Evolutionary conservation across 2,113 vertebrate genomes (phyloP).

Genomic region (Onychostoma macrolepis): DNA sequence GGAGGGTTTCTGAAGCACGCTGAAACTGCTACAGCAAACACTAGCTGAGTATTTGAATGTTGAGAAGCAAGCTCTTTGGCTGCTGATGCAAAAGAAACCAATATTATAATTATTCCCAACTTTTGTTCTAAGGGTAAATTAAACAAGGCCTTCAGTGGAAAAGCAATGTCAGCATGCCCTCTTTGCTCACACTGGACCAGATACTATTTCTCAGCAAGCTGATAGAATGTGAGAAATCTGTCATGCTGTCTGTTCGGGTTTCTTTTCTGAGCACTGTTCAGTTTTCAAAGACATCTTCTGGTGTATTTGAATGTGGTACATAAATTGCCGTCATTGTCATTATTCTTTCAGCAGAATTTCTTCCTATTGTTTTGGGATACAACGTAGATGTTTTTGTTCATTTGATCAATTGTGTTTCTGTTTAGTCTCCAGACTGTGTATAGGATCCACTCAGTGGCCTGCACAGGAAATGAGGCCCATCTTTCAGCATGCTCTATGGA

Average conservation of each 20-base stretch:
- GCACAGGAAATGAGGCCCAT: constrained; percentile 87
- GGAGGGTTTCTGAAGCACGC: neutral
- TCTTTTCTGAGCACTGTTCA: neutral
- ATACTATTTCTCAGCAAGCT: constrained; percentile 21
- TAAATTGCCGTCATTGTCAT: neutral
- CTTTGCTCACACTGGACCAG: neutral
- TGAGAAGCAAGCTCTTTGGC: neutral
- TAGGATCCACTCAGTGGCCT: constrained; percentile 84
- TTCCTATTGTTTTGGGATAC: neutral
- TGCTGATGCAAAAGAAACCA: neutral
- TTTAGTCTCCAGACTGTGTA: constrained; percentile 36
- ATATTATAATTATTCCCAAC: too few relatives aligned
- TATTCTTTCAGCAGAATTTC: neutral
- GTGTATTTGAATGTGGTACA: neutral
- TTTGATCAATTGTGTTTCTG: neutral
- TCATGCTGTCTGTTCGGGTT: neutral
- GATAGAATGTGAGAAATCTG: constrained; percentile 35
- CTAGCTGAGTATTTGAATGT: neutral
- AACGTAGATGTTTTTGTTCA: neutral
- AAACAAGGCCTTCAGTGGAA: neutral
- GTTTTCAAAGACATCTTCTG: neutral
- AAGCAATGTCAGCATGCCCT: neutral
- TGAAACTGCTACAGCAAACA: neutral
- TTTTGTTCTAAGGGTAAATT: neutral
- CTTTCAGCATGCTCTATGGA: constrained; percentile 87